Base-by-base conservation (phyloP, 1,140 invertebrate genomes). In the Druon quercuslanigerum region DNA sequence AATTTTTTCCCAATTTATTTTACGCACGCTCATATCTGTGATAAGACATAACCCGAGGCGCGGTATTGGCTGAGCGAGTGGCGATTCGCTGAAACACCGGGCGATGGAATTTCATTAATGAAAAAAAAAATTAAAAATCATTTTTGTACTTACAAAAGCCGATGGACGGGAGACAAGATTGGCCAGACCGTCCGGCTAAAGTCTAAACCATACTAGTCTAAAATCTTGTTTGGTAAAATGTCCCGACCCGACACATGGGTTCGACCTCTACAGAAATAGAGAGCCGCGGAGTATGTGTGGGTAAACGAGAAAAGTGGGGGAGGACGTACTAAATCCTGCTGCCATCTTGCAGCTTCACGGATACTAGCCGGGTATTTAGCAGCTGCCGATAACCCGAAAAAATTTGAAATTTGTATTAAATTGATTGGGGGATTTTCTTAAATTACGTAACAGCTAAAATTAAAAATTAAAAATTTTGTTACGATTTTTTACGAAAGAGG, bases 151-250 rank as follows among this genome's bases (percentile, higher is more conserved):
- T 84, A 86, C 85, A 75, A 57, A n/a, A 77, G 75, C 79, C 72
- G 52, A n/a, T 77, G 51, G 54, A 71, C 83, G 70, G 70, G 71
- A 71, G 74, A 83, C 77, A 76, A 77, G 71, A 7, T 75, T 73
- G 77, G 52, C 84, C 56, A 82, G 80, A 85, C 83, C 82, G 84
- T 86, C 83, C 83, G 85, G 78, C 83, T 83, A 78, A 84, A 85
- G 85, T 81, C 85, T 82, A 84, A 85, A 82, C 83, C 84, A 76
- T 81, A 85, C 83, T 85, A 83, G 74, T 78, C 83, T 85, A 81
- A 83, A 83, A 76, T 78, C 56, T 70, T 71, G 77, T 76, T 74
- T 77, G 33, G 73, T 66, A 78, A 46, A 50, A 60, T 78, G 76
- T 74, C 71, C 60, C 82, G 80, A 71, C 71, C 60, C 82, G 80